A percentile compares a stretch with the other conserved stretches of the same genome.
Evolutionary conservation across 2,113 vertebrate genomes (phyloP).

Genomic region (Eleginops maclovinus): DNA sequence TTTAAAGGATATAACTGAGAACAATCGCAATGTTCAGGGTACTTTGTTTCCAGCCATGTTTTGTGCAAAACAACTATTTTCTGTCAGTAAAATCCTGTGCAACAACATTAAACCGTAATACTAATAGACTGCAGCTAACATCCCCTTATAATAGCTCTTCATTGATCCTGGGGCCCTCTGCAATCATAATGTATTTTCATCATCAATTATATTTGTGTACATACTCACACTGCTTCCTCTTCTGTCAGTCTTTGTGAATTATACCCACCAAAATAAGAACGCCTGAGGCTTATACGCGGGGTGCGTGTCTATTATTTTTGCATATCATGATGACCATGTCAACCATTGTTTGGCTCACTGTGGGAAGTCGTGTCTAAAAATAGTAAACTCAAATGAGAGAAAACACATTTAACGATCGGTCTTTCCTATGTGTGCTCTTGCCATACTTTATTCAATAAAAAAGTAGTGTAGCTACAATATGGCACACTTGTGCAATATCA

Average conservation of each 20-base stretch:
- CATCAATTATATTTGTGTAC: background rate
- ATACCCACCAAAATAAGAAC: constrained; percentile 1
- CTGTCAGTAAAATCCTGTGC: too few species aligned
- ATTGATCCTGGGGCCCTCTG: too few species aligned
- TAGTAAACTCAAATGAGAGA: background rate
- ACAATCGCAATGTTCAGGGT: background rate
- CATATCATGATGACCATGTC: constrained; percentile 1
- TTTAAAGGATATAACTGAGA: too few species aligned
- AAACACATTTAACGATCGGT: constrained; percentile 17
- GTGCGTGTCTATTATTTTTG: constrained; percentile 1
- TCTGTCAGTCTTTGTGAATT: background rate
- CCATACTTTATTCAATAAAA: constrained; percentile 78
- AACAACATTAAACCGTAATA: background rate
- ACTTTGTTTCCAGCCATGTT: background rate
- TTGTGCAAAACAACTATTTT: background rate
- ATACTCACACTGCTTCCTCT: background rate
- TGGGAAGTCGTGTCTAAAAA: background rate
- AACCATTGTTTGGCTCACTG: background rate
- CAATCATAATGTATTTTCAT: too few species aligned
- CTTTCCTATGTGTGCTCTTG: constrained; percentile 37
- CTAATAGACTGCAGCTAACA: background rate
- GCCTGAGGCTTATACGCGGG: background rate
- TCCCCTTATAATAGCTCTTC: background rate
- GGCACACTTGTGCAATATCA: constrained; percentile 72
- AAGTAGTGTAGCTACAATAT: constrained; percentile 71